Percentiles rank a stretch among this genome's conserved stretches.
Evolutionary conservation across 2,113 vertebrate species (phyloP).

Genomic region (Abramis brama): DNA sequence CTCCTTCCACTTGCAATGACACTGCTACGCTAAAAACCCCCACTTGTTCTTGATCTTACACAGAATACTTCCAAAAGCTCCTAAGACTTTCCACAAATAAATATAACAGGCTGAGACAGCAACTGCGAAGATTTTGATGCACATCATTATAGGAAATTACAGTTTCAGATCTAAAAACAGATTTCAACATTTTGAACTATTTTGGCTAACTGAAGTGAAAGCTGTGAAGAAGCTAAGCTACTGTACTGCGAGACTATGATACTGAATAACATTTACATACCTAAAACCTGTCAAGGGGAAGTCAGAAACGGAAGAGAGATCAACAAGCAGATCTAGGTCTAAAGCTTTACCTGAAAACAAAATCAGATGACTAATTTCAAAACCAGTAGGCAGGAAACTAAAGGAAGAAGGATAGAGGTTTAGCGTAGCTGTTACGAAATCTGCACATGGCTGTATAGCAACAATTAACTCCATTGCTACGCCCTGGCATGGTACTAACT

Average conservation of each 20-base stretch:
- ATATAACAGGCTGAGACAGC: not conserved
- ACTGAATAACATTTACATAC: not conserved
- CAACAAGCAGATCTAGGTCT: constrained; percentile 30
- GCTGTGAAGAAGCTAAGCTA: not conserved
- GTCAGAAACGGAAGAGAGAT: constrained; percentile 52
- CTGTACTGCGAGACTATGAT: not conserved
- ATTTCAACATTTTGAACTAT: not conserved
- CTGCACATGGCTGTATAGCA: not conserved
- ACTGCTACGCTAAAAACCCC: not conserved
- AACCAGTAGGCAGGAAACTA: not conserved
- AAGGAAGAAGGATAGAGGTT: not conserved
- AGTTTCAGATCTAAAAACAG: constrained; percentile 14
- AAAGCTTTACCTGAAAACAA: not conserved
- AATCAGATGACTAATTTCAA: constrained; percentile 17
- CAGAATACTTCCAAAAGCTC: not conserved
- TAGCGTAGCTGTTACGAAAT: not conserved
- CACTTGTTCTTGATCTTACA: constrained; percentile 2
- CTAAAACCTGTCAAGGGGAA: constrained; percentile 36
- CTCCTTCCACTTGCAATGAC: not conserved
- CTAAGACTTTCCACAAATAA: not conserved
- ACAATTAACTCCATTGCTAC: not conserved
- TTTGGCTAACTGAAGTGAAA: constrained; percentile 39
- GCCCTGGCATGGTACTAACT: not conserved
- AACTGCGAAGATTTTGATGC: not conserved
- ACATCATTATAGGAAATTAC: not conserved